Evolutionary conservation across 2,797 vertebrate species (phyloP).

Genomic region (Cyprinodon diabolis): DNA sequence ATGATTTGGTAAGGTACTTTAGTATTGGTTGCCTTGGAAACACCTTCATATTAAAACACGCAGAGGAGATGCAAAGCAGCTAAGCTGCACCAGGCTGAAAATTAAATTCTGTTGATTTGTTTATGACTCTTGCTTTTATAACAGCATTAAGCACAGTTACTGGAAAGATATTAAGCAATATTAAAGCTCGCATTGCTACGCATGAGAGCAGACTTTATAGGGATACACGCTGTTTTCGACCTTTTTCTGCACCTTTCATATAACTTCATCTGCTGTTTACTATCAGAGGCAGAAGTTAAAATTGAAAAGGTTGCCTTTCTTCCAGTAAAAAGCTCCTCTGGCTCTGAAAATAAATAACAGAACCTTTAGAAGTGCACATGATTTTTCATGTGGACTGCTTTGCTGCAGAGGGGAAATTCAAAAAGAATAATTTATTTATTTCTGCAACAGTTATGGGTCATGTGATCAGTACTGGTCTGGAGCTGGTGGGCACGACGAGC

Average conservation of each 20-base stretch:
- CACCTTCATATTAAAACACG: not conserved
- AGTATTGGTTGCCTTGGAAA: not conserved
- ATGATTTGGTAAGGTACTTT: not conserved
- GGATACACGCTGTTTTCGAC: not conserved
- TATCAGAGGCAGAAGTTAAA: not conserved
- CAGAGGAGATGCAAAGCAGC: not conserved
- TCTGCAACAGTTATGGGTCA: conserved; percentile 88
- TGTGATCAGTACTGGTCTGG: conserved; percentile 86
- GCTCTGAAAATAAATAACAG: not conserved
- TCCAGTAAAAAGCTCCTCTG: not conserved
- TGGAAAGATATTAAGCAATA: not conserved
- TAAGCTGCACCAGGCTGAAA: not conserved
- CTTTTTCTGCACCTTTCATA: not conserved
- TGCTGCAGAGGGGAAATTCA: conserved; percentile 1
- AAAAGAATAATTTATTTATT: conserved; percentile 15
- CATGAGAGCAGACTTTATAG: not conserved
- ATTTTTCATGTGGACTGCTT: not conserved
- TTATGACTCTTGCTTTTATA: conserved; percentile 2
- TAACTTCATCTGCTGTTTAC: not conserved
- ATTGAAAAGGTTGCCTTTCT: not conserved
- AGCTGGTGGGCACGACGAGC: conserved; percentile 82
- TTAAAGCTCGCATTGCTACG: not conserved
- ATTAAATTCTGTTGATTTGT: conserved; percentile 1
- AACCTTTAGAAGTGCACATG: conserved; percentile 8
- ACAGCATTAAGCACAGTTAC: not conserved